A percentile compares a stretch with the other conserved stretches of the same genome.
These are phyloP conservation scores for Pseudobourletiella spinata DNA, from an alignment of 1,140 invertebrate genomes.

Conservation along the genomic window DNA sequence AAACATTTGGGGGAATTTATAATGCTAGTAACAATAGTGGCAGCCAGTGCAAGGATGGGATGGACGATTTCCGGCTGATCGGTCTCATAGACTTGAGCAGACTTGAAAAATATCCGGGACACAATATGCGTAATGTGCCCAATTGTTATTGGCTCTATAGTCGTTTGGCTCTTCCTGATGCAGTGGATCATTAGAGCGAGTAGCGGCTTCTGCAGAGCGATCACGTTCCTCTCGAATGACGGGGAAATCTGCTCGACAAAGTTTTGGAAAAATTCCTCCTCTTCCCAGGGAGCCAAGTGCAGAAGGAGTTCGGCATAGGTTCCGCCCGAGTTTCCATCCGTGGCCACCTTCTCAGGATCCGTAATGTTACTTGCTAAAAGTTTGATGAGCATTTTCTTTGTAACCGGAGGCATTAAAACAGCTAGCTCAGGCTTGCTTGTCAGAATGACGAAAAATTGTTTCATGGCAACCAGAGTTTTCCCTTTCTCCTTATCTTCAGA, in stretches of 20 bases:
- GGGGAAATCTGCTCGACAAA: conserved; percentile 7
- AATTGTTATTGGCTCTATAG: neutral
- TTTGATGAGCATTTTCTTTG: conserved; percentile 3
- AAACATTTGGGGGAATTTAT: conserved; percentile 6
- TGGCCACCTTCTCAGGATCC: neutral
- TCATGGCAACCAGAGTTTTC: conserved; percentile 20
- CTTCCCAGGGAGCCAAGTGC: conserved; percentile 8
- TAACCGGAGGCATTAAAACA: neutral
- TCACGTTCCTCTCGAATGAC: neutral
- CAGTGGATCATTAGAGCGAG: conserved; percentile 13
- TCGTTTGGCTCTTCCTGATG: neutral
- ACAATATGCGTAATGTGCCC: conserved; percentile 10
- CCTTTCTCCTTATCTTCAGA: neutral
- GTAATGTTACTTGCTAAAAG: neutral
- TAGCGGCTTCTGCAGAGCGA: conserved; percentile 4
- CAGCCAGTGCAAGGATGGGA: conserved; percentile 1
- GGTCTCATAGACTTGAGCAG: conserved; percentile 3
- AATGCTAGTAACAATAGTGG: conserved; percentile 7
- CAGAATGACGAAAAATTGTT: conserved; percentile 24
- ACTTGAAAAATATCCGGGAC: neutral
- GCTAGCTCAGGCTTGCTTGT: conserved; percentile 12
- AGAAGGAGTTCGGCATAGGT: neutral
- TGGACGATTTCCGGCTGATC: neutral
- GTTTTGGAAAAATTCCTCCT: neutral
- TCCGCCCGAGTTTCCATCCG: neutral